Evolutionary conservation across 2,797 vertebrate genomes (phyloP).

Genomic region (Silurus aristotelis): DNA sequence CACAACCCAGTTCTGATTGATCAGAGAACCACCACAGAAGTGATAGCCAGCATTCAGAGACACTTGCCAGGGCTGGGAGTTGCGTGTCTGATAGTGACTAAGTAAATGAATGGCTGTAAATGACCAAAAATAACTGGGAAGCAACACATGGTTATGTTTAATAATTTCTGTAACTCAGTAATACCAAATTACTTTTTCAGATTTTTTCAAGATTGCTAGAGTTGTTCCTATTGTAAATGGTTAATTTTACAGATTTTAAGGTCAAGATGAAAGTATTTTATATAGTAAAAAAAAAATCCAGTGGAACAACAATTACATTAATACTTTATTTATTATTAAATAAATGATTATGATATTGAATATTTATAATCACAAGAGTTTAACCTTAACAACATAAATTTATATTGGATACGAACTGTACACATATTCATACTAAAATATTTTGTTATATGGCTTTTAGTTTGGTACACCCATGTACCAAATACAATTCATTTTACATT

Average conservation of each 20-base stretch:
- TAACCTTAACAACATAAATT: too few species aligned
- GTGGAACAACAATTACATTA: neutral
- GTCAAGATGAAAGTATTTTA: neutral
- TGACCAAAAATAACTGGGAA: neutral
- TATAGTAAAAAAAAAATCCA: neutral
- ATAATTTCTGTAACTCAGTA: neutral
- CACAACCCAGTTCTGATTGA: constrained; percentile 63
- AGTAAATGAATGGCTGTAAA: constrained; percentile 19
- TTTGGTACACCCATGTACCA: too few species aligned
- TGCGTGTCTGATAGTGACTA: neutral
- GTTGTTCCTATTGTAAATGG: neutral
- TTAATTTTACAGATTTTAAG: neutral
- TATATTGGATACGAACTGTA: too few species aligned
- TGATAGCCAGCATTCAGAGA: constrained; percentile 56
- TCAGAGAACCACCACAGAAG: constrained; percentile 64
- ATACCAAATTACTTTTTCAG: neutral
- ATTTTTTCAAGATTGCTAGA: neutral
- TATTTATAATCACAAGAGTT: neutral
- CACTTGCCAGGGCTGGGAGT: constrained; percentile 64
- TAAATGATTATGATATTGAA: neutral
- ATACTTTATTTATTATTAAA: neutral
- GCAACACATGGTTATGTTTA: neutral
- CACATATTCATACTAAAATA: too few species aligned
- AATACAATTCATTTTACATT: too few species aligned
- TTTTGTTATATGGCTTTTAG: too few species aligned